Conservation (phyloP, 2,797 vertebrate species). For the Fringilla coelebs region DNA sequence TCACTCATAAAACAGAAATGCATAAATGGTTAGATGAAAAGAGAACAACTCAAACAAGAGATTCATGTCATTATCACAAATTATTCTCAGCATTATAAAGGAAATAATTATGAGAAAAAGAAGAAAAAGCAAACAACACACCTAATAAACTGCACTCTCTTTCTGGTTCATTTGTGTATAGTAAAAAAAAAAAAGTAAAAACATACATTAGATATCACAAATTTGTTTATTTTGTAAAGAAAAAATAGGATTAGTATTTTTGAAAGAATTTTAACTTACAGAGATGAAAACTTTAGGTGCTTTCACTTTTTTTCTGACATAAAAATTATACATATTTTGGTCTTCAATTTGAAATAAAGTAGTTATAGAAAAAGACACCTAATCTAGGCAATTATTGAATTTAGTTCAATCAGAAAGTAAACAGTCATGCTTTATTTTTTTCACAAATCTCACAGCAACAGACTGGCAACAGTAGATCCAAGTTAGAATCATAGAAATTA, state of each 20-base stretch:
- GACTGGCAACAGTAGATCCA: neutral
- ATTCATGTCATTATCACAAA: neutral
- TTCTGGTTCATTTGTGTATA: neutral
- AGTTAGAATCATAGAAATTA: neutral
- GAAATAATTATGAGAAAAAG: neutral
- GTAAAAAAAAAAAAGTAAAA: neutral
- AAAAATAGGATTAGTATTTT: neutral
- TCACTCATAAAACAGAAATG: neutral
- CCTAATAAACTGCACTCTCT: neutral
- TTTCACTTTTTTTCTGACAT: neutral
- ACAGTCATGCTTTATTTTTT: neutral
- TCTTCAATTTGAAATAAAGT: neutral
- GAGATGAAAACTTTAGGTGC: neutral
- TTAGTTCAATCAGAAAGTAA: slow-evolving; percentile 10
- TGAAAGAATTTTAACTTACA: neutral
- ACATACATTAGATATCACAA: neutral
- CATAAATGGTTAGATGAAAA: neutral
- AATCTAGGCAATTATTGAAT: neutral
- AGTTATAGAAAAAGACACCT: neutral
- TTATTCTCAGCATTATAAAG: neutral
- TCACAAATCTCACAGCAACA: neutral
- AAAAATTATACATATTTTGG: neutral
- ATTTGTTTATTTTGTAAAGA: neutral
- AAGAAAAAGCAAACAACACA: neutral
- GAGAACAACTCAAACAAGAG: neutral